phyloP scores from a whole-genome alignment of 2,113 vertebrate species.

The Notiomystis cincta region DNA sequence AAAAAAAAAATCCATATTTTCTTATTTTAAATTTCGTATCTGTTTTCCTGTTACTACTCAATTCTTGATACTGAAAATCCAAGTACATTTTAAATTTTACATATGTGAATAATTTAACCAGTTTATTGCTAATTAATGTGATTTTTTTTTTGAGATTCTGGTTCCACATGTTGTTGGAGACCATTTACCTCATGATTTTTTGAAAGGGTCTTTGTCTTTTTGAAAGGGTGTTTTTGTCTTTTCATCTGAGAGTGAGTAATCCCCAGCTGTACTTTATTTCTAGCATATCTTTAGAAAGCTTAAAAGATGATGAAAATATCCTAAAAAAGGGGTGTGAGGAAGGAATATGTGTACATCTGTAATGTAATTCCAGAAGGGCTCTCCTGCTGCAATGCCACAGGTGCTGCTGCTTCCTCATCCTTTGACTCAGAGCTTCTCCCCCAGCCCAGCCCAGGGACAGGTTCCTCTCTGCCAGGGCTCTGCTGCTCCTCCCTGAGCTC shows the following conservation, averaged over 20 bases:
- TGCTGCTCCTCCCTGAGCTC: neutral
- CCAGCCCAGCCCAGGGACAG: accelerated
- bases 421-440: neutral
- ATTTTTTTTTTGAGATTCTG: neutral
- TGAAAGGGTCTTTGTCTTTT: neutral
- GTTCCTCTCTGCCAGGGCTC: neutral
- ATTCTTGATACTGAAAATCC: neutral
- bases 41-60: neutral
- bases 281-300: neutral
- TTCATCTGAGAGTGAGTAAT: neutral
- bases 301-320: neutral
- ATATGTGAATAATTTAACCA: neutral
- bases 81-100: neutral
- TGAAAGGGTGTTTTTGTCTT: neutral
- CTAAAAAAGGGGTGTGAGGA: neutral
- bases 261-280: neutral
- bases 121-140: neutral
- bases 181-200: neutral
- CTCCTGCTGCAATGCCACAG: neutral
- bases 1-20: accelerated
- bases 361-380: neutral
- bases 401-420: neutral
- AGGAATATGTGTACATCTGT: neutral
- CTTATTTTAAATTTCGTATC: neutral
- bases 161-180: neutral